Evolutionary conservation across 2,888 invertebrate genomes (phyloP), one percentile per base, ranked within the genome.

Genomic region (Conus canariensis): DNA sequence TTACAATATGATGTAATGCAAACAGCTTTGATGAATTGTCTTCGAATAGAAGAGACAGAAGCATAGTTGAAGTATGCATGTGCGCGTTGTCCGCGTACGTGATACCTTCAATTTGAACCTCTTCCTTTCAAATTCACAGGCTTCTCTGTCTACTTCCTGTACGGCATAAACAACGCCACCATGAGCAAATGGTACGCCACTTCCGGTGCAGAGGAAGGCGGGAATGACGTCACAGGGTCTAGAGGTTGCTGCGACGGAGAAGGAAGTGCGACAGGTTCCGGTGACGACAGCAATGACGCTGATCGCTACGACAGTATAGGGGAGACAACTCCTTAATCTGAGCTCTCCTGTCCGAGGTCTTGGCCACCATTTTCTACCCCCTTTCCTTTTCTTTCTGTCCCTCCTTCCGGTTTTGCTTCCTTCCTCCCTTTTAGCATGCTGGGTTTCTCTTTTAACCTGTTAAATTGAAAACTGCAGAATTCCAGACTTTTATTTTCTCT

Each of bases 91-190:
- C 4, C 4, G 45, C 3, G 45, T 45, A 45, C 45, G 45, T 45
- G 45, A 45, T 45, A 45, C 45, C 45, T 45, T 0, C 45, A 45
- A 45, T 45, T 3, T 45, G 45, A 45, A 45, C 45, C 45, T 45
- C 45, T 45, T 45, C 45, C 45, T 45, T 45, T 45, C 45, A 2
- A 5, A 14, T 58, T 30, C 83, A 22, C 83, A 83, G 83, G 83
- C 25, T 59, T 83, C 10, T n/a, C 25, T 9, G 58, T 83, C 58
- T 83, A 83, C 58, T 83, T 83, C 58, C 83, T 83, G 22, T 83
- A 83, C 58, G 83, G 83, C 10, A 56, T 83, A 8, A 58, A 83
- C 19, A 56, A 83, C 83, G 83, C 83, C n/a, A 83, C 83, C 8
- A 83, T 83, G 83, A 58, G 58, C 22, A 83, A 56, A 19, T 58